Conservation (phyloP, 53 echinoderm and acorn worm species). For the Apostichopus leukothele region DNA sequence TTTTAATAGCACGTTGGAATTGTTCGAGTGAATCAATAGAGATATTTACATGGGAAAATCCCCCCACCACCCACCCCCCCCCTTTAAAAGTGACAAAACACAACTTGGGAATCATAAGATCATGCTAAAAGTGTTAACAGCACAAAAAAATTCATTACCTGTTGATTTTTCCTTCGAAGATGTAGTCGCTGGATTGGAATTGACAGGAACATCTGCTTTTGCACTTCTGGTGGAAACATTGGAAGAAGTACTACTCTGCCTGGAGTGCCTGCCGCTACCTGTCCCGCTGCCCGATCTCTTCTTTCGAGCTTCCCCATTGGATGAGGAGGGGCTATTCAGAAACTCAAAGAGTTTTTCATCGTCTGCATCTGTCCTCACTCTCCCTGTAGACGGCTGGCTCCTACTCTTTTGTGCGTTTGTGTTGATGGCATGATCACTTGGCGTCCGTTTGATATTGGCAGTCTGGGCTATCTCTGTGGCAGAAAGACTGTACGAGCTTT, state of each 20-base stretch:
- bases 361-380: constrained; percentile 69
- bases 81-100: too few relatives aligned
- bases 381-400: constrained; percentile 54
- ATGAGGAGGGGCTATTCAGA: constrained; percentile 76
- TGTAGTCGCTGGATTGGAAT: background rate
- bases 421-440: constrained; percentile 67
- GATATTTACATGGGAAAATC: too few relatives aligned
- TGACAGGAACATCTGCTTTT: constrained; percentile 63
- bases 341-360: constrained; percentile 98
- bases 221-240: constrained; percentile 83
- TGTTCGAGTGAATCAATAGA: too few relatives aligned
- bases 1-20: too few relatives aligned
- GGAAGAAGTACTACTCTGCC: constrained; percentile 95
- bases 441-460: constrained; percentile 85
- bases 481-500: constrained; percentile 68
- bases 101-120: too few relatives aligned
- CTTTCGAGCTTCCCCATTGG: constrained; percentile 51
- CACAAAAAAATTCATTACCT: background rate
- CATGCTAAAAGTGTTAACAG: too few relatives aligned
- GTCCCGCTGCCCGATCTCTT: constrained; percentile 57
- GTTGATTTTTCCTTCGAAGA: constrained; percentile 11
- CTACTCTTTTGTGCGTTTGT: constrained; percentile 59
- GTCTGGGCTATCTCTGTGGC: constrained; percentile 93
- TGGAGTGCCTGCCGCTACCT: constrained; percentile 75
- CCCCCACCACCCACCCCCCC: too few relatives aligned